Evolutionary conservation across 2,888 invertebrate species (phyloP).

Genomic region (Melikaiella ostensackeni): DNA sequence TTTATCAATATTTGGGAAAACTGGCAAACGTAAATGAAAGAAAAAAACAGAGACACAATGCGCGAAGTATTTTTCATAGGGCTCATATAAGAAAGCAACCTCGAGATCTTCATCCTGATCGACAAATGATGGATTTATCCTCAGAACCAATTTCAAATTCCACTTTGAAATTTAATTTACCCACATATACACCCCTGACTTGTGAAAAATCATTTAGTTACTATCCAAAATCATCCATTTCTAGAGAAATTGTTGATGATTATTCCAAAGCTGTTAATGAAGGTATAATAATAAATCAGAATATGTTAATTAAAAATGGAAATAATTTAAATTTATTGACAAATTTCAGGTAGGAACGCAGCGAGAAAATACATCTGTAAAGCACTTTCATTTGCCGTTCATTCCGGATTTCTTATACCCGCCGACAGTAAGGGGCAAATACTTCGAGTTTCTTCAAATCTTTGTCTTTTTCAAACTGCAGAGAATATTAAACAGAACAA

Average conservation of each 20-base stretch:
- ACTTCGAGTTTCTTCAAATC: constrained; percentile 47
- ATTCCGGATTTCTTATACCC: constrained; percentile 56
- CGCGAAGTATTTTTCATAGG: constrained; percentile 11
- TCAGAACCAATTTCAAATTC: not conserved
- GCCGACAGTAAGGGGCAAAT: constrained; percentile 43
- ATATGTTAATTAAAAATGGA: too few species aligned
- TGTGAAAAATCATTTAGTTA: not conserved
- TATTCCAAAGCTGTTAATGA: constrained; percentile 2
- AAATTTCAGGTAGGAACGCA: constrained; percentile 10
- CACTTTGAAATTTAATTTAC: not conserved
- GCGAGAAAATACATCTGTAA: constrained; percentile 52
- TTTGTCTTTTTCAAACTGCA: constrained; percentile 29
- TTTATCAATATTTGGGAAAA: constrained; percentile 57
- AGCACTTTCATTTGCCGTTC: constrained; percentile 54
- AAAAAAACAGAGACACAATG: not conserved
- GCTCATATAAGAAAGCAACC: constrained; percentile 2
- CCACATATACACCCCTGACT: not conserved
- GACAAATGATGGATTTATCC: not conserved
- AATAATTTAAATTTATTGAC: too few species aligned
- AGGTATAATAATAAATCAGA: not conserved
- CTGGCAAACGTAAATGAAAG: constrained; percentile 37
- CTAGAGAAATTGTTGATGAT: not conserved
- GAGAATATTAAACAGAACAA: not conserved
- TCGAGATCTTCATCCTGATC: constrained; percentile 5
- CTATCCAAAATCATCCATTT: not conserved